Conservation (phyloP, 2,113 vertebrate species). For the Candoia aspera region DNA sequence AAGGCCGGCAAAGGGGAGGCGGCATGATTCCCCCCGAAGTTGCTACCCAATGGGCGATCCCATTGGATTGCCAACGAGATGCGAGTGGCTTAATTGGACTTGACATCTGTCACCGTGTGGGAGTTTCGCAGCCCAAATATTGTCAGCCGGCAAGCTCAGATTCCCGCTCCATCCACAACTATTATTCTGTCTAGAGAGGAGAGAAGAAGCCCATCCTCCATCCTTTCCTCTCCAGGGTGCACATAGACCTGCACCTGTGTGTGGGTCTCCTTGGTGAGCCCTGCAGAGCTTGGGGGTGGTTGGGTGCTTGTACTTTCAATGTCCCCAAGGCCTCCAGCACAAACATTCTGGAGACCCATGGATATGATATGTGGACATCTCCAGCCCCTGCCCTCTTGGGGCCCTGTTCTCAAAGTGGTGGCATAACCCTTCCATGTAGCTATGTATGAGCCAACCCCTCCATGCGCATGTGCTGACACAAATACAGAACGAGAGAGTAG, state of each 20-base stretch:
- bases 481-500: neutral
- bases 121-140: slow-evolving; percentile 84
- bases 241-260: neutral
- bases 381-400: neutral
- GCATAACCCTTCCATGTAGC: neutral
- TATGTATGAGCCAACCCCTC: neutral
- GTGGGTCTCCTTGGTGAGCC: neutral
- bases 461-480: neutral
- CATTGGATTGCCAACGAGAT: slow-evolving; percentile 81
- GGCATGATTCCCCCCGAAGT: slow-evolving; percentile 73
- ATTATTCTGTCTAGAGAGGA: slow-evolving; percentile 51
- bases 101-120: slow-evolving; percentile 84
- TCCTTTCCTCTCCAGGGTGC: too few relatives aligned
- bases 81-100: slow-evolving; percentile 81
- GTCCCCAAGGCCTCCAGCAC: neutral
- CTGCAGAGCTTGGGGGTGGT: neutral
- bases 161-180: slow-evolving; percentile 53
- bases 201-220: neutral
- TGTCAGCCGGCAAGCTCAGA: slow-evolving; percentile 74
- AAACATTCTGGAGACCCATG: neutral
- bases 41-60: slow-evolving; percentile 81
- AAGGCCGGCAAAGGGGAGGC: slow-evolving; percentile 67
- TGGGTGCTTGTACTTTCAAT: neutral
- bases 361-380: neutral
- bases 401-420: neutral